A percentile compares a stretch with the other conserved stretches of the same genome.
These are phyloP conservation scores for Syritta pipiens DNA, from an alignment of 2,888 invertebrate genomes.

Conservation along the genomic window DNA sequence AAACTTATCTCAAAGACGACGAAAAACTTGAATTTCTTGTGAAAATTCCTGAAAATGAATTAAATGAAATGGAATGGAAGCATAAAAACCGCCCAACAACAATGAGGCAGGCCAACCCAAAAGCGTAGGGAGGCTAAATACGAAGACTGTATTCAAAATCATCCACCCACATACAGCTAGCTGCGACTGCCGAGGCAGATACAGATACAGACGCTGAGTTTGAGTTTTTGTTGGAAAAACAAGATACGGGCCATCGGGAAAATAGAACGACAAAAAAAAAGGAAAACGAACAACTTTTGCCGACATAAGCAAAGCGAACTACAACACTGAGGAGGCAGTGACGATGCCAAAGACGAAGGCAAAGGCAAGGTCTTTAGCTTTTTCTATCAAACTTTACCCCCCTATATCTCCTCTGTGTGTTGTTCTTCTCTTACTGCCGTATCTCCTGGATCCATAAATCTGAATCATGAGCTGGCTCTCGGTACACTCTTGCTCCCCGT, in stretches of 20 bases:
- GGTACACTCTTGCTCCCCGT: not conserved
- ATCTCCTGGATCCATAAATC: conserved; percentile 56
- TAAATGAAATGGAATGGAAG: conserved; percentile 66
- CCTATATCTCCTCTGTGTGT: conserved; percentile 1
- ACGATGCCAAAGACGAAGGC: not conserved
- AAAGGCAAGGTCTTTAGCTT: conserved; percentile 42
- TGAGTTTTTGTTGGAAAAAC: conserved; percentile 47
- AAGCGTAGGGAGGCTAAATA: conserved; percentile 3
- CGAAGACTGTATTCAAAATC: conserved; percentile 18
- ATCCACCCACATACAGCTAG: conserved; percentile 40
- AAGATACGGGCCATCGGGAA: conserved; percentile 43
- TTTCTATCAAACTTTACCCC: conserved; percentile 20
- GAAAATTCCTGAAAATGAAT: conserved; percentile 62
- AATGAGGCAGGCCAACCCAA: conserved; percentile 34
- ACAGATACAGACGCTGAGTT: conserved; percentile 36
- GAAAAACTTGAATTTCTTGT: conserved; percentile 64
- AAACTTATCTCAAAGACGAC: conserved; percentile 57
- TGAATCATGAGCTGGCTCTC: conserved; percentile 33
- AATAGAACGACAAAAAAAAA: conserved; percentile 23
- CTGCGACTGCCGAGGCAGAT: too few species aligned
- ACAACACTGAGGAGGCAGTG: conserved; percentile 1
- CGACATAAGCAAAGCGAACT: conserved; percentile 61
- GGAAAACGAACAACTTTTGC: conserved; percentile 58
- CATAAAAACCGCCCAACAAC: conserved; percentile 61
- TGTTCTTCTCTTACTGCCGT: conserved; percentile 16